Evolutionary conservation across 2,888 invertebrate species (phyloP).

Genomic region (Agrenia bidenticulata): DNA sequence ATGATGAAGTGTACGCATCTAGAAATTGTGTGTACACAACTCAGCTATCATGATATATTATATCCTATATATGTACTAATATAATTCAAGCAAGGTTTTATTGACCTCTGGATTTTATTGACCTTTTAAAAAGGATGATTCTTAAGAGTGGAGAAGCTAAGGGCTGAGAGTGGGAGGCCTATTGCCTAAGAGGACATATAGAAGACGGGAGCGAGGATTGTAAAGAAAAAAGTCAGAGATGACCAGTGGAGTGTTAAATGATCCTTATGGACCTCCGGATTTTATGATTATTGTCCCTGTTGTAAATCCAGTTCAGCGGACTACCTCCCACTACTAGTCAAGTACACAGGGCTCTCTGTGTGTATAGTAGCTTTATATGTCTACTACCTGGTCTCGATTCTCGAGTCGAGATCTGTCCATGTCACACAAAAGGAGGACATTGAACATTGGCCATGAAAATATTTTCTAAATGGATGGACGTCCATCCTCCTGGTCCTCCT

Average conservation of each 20-base stretch:
- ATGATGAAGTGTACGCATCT: too few relatives aligned
- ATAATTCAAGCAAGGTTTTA: neutral
- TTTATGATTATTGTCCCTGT: slow-evolving; percentile 9
- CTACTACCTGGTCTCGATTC: too few relatives aligned
- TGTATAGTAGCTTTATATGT: too few relatives aligned
- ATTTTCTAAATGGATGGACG: too few relatives aligned
- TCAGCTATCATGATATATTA: neutral
- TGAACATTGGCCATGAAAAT: too few relatives aligned
- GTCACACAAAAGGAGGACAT: too few relatives aligned
- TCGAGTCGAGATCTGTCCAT: too few relatives aligned
- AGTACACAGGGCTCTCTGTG: too few relatives aligned
- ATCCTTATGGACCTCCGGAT: slow-evolving; percentile 10
- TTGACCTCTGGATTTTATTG: slow-evolving; percentile 3
- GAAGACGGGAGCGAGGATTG: neutral
- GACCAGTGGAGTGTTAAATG: slow-evolving; percentile 12
- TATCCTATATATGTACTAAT: neutral
- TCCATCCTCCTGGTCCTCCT: too few relatives aligned
- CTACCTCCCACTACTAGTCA: too few relatives aligned
- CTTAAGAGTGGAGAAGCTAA: neutral
- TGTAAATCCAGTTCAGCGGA: neutral
- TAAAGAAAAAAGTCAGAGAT: neutral
- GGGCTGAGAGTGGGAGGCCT: neutral
- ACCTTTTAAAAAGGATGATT: slow-evolving; percentile 6
- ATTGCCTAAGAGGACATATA: neutral
- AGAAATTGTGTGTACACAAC: too few relatives aligned